Evolutionary conservation across 2,888 invertebrate genomes (phyloP), one percentile per base, ranked within the genome.

Genomic region (Eupithecia subfuscata): DNA sequence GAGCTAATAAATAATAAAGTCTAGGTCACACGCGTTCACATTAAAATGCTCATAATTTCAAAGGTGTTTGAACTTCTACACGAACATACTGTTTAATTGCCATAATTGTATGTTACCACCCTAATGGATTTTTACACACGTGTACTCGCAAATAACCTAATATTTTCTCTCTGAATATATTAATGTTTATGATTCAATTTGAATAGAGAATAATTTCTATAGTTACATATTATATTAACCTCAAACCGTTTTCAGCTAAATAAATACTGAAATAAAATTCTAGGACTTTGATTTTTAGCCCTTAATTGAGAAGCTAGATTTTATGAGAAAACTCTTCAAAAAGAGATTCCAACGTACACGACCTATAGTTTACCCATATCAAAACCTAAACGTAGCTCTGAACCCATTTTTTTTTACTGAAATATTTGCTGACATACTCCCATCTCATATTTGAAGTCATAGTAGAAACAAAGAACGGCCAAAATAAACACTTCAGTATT

Each of bases 61-160:
- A 40, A 65, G 48, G 71, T 65, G 48, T 71, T 71, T 71, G 65
- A 71, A 65, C 65, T 52, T 71, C 25, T 34, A 69, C 43, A 69
- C 69, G 69, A 52, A 69, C 45, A 25, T 30, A 45, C 69, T 52
- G 25, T 45, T 25, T 69, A 69, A 69, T 69, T 69, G 11, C 48
- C 48, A 5, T 67, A 67, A 67, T 22, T 67, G 64, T 64, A n/a
- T 64, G 40, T 37, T 40, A 68, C 16, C 43, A 43, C 14, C 22
- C 7, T 40, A 43, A 68, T 68, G 12, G 22, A 22, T 43, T 63
- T 30, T 16, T 18, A 64, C 34, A 43, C 14, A 68, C 7, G 22
- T 43, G n/a, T 63, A 22, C 67, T 67, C 8, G 18, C 16, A 43
- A 40, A 67, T 40, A 22, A 7, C 22, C 12, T 8, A 40, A 22